Conservation (phyloP, 1,140 invertebrate species). For the Chironomus striatipennis region DNA sequence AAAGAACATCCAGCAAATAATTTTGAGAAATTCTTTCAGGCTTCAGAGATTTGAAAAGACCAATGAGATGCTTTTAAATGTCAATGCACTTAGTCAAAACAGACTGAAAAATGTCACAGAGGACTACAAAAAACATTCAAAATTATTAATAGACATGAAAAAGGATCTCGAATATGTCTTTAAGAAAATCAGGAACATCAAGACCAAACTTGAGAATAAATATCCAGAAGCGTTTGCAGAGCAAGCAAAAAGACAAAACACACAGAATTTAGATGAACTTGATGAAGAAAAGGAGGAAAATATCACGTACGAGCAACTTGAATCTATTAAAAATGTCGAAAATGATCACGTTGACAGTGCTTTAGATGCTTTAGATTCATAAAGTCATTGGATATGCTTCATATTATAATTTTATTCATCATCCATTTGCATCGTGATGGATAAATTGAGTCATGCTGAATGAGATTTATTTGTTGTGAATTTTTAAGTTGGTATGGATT, state of each 20-base stretch:
- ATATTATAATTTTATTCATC: too few relatives aligned
- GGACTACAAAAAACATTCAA: constrained; percentile 14
- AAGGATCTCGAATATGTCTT: constrained; percentile 61
- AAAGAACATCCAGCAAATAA: not conserved
- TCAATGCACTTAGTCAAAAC: constrained; percentile 69
- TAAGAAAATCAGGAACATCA: constrained; percentile 62
- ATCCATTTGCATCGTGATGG: not conserved
- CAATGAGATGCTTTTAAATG: constrained; percentile 94
- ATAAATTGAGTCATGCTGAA: too few relatives aligned
- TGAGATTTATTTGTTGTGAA: too few relatives aligned
- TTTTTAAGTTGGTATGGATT: too few relatives aligned
- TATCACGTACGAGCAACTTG: not conserved
- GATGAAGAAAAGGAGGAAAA: constrained; percentile 46
- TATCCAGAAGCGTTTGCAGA: constrained; percentile 73
- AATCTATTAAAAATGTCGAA: not conserved
- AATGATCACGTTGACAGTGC: too few relatives aligned
- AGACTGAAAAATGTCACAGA: not conserved
- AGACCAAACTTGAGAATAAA: constrained; percentile 70
- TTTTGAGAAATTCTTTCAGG: constrained; percentile 50
- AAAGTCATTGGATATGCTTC: not conserved
- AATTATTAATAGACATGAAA: constrained; percentile 50
- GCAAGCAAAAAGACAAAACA: constrained; percentile 49
- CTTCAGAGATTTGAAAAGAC: constrained; percentile 92
- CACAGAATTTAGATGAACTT: constrained; percentile 48
- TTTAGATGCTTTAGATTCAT: not conserved